Base-by-base conservation (phyloP, 2,797 vertebrate species). In the Tapera naevia region DNA sequence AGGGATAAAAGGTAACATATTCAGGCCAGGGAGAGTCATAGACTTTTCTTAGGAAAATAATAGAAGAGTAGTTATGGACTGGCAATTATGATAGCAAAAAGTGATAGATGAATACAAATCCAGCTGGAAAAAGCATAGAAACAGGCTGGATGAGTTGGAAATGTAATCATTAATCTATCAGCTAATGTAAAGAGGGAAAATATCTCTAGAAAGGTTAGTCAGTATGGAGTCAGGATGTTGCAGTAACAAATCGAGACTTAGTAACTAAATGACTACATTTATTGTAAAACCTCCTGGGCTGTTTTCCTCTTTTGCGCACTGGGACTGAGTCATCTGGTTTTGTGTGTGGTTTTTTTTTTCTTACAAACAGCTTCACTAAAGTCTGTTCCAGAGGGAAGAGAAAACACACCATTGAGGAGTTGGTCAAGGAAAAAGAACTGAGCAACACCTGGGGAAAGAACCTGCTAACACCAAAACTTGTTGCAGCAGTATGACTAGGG, bases 381-480 rank as follows among this genome's bases (percentile, higher is more conserved):
- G 10, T 45, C 33, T 80, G 17, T 32, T 93, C 73, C 91, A 62
- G 57, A 51, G 80, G 76, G 70, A 84, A 57, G 61, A 86, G 54
- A 82, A 84, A 81, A 56, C 37, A 39, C 41, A 35, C 88, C 56
- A 58, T 46, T 51, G 74, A 93, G 60, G 54, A 85, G 57, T 48
- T 57, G 61, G 27, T 78, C 33, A 43, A 73, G 75, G 71, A 53
- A 67, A 80, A 82, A 89, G 64, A 85, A 32, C 53, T 37, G 45
- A 94, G 72, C 73, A 90, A 24, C 89, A 76, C 71, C 64, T 89
- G 30, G 37, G 43, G 32, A 60, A 54, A 30, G 62, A 80, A 16
- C 37, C 51, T 91, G 93, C 86, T 81, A 65, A 88, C 91, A 92
- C 80, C 73, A 81, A 75, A 94, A 61, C 66, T 80, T 53, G 7